Evolutionary conservation across 92 coral and sea anemone genomes (phyloP).

Genomic region (Parazoanthus swiftii): DNA sequence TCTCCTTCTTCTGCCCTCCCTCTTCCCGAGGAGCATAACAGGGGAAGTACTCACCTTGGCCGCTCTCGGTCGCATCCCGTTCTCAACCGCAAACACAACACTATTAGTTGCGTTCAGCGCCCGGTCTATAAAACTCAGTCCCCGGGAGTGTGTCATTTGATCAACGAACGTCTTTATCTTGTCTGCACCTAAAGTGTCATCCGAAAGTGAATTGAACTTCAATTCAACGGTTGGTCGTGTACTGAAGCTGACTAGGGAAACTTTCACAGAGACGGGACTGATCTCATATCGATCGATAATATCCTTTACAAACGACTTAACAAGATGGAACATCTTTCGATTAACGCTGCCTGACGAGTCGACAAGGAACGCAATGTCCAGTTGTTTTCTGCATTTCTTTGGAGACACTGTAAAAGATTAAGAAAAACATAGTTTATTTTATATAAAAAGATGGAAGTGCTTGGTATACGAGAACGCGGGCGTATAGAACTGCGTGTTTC

Average conservation of each 20-base stretch:
- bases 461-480: too few relatives aligned
- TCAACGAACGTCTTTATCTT: not conserved
- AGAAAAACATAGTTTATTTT: not conserved
- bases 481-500: not conserved
- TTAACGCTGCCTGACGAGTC: not conserved
- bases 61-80: slow-evolving; percentile 26
- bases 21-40: too few relatives aligned
- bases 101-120: slow-evolving; percentile 1
- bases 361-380: not conserved
- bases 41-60: not conserved
- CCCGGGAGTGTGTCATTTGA: not conserved
- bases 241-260: not conserved
- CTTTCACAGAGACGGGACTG: not conserved
- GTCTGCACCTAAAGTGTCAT: not conserved
- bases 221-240: not conserved
- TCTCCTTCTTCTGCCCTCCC: too few relatives aligned
- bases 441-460: too few relatives aligned
- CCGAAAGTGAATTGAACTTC: not conserved
- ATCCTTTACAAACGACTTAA: not conserved
- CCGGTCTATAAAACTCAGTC: slow-evolving; percentile 31
- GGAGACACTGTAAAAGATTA: not conserved
- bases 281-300: not conserved
- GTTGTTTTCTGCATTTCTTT: not conserved
- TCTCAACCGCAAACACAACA: slow-evolving; percentile 17
- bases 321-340: not conserved